A percentile compares a stretch with the other conserved stretches of the same genome.
phyloP scores from a whole-genome alignment of 2,888 invertebrate species.

The Agrilus cyanescens region DNA sequence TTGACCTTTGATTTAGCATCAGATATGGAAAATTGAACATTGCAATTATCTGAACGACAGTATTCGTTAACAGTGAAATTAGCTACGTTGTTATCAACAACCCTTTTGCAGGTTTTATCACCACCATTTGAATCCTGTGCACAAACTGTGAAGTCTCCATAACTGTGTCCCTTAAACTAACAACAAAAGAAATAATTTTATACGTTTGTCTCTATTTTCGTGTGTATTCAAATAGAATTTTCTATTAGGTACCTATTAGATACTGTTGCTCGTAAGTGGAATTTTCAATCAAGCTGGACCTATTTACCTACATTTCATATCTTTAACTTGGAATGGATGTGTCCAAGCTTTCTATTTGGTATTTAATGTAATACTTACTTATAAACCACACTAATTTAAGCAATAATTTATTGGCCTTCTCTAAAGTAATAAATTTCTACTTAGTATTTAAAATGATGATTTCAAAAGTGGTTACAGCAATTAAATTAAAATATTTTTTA shows the following conservation, averaged over 20 bases:
- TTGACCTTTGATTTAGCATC: constrained; percentile 40
- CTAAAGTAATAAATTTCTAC: too few species aligned
- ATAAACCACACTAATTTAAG: too few species aligned
- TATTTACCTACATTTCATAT: not conserved
- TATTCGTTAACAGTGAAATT: constrained; percentile 41
- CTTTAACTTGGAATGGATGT: not conserved
- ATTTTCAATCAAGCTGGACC: not conserved
- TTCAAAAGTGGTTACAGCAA: too few species aligned
- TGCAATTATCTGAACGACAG: constrained; percentile 35
- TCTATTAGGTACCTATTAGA: not conserved
- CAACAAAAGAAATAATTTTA: constrained; percentile 8
- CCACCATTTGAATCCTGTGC: constrained; percentile 19
- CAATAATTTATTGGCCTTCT: too few species aligned
- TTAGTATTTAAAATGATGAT: too few species aligned
- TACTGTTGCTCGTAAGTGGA: not conserved
- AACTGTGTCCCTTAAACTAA: constrained; percentile 30
- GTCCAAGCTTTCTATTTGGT: too few species aligned
- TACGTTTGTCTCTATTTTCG: too few species aligned
- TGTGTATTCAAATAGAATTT: not conserved
- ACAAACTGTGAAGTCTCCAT: constrained; percentile 29
- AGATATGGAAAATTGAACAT: constrained; percentile 39
- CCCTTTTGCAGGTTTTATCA: constrained; percentile 37
- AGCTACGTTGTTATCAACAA: constrained; percentile 35
- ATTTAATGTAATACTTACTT: too few species aligned
- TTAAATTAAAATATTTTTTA: too few species aligned